Evolutionary conservation across 2,888 invertebrate species (phyloP), one percentile per base, ranked within the genome.

Genomic region (Galerucella nymphaeae): DNA sequence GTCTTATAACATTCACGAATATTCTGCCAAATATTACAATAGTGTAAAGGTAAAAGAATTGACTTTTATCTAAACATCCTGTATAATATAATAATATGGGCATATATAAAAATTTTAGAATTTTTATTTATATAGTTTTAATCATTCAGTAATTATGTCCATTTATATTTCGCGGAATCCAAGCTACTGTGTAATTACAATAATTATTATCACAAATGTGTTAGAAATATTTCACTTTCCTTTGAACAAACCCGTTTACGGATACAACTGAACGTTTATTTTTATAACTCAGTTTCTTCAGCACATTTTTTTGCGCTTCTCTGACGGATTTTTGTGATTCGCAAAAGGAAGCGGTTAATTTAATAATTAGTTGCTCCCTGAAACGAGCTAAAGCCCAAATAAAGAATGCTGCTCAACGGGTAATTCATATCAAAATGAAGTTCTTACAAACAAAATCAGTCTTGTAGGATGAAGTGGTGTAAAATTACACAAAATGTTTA

Each of bases 391-490:
- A 69, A 70, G 59, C 57, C 75, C 76, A 78, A 77, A 78, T 78
- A 75, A 74, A 80, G 79, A 80, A 79, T 76, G 75, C 70, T 67
- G 73, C 70, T 50, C 23, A 70, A 72, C 62, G 70, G 66, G 71
- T 71, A 76, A 71, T 76, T 70, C 69, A 74, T 74, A 75, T 74
- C 79, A 75, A 80, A 81, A 81, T 81, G 74, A 80, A 79, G 80
- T 80, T 79, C 80, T 81, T 80, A 78, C 74, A 11, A 53, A 65
- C 20, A 65, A 65, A 65, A 65, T 53, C 55, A 23, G 30, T 23
- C 45, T 64, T 64, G 20, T 64, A 30, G 59, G 59, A 30, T 59
- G 5, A 38, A 59, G 38, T 38, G 63, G 75, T 67, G 72, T 76
- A 61, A 18, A 53, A 16, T 16, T 50, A 50, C 8, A 8, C 16